Percentiles rank a stretch among this genome's conserved stretches.
These are phyloP conservation scores for Drosophila eugracilis DNA, from an alignment of 1,140 invertebrate genomes.

Conservation along the genomic window DNA sequence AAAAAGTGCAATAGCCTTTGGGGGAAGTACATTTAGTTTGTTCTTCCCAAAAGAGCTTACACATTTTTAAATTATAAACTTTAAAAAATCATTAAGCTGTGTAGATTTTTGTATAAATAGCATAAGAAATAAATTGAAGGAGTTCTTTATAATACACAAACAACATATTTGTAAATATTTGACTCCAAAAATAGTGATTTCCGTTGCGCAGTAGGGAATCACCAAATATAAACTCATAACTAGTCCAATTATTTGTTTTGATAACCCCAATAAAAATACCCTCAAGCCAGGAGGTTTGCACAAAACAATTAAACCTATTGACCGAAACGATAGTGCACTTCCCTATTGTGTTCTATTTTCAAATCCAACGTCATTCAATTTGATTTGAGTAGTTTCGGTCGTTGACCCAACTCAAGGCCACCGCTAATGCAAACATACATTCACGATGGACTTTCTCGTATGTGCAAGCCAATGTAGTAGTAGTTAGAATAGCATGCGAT, in stretches of 20 bases:
- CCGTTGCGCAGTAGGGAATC: constrained; percentile 10
- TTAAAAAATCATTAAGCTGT: too few relatives aligned
- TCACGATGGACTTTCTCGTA: constrained; percentile 3
- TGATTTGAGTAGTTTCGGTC: constrained; percentile 24
- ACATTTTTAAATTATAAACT: too few relatives aligned
- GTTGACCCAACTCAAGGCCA: constrained; percentile 39
- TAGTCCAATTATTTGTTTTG: constrained; percentile 1
- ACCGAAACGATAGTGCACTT: constrained; percentile 32
- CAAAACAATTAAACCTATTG: background rate
- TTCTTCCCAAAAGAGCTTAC: background rate
- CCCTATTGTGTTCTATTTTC: constrained; percentile 22
- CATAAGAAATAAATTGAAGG: too few relatives aligned
- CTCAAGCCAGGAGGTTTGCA: constrained; percentile 3
- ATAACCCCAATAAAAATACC: background rate
- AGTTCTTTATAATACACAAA: too few relatives aligned
- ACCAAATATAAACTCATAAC: constrained; percentile 5
- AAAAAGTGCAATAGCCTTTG: too few relatives aligned
- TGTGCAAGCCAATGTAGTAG: constrained; percentile 5
- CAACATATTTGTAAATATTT: background rate
- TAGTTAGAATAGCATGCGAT: constrained; percentile 40
- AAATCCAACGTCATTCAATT: constrained; percentile 16
- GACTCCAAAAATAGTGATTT: background rate
- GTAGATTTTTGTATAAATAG: too few relatives aligned
- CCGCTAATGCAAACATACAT: constrained; percentile 18
- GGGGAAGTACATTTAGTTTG: background rate